These are phyloP conservation scores for Ichneumon xanthorius DNA, from an alignment of 2,888 invertebrate species.

Conservation along the genomic window DNA sequence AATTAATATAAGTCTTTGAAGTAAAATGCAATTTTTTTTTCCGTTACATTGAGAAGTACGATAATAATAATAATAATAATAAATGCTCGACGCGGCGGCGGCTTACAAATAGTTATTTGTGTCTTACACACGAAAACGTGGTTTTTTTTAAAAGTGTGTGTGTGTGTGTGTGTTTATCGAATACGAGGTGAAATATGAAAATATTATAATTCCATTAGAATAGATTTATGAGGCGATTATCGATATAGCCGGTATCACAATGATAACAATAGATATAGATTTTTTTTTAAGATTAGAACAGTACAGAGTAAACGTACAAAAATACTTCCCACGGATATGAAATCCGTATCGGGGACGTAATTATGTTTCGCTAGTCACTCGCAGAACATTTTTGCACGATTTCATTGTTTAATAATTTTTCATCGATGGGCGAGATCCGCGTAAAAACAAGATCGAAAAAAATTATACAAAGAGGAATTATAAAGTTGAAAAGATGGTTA, in stretches of 20 bases:
- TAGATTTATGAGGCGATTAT: constrained; percentile 69
- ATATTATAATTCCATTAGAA: constrained; percentile 65
- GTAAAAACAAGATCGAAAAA: background rate
- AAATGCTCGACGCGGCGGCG: constrained; percentile 58
- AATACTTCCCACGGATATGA: constrained; percentile 79
- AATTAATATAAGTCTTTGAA: constrained; percentile 69
- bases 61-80: constrained; percentile 27
- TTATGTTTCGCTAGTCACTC: constrained; percentile 74
- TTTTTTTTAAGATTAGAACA: constrained; percentile 75
- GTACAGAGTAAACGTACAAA: constrained; percentile 83
- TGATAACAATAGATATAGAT: constrained; percentile 79
- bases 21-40: constrained; percentile 60
- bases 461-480: constrained; percentile 37
- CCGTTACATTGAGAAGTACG: constrained; percentile 59
- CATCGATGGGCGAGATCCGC: background rate
- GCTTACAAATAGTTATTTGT: constrained; percentile 39
- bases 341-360: constrained; percentile 60
- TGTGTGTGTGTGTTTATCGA: background rate
- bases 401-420: constrained; percentile 26
- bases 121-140: background rate
- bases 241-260: constrained; percentile 80
- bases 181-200: constrained; percentile 63
- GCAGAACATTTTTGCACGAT: constrained; percentile 66
- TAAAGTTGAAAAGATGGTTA: constrained; percentile 38
- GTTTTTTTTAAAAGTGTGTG: background rate